Percentiles rank a stretch among this genome's conserved stretches.
Conservation (phyloP, 2,888 invertebrate species). For the Campoplex capitator region DNA sequence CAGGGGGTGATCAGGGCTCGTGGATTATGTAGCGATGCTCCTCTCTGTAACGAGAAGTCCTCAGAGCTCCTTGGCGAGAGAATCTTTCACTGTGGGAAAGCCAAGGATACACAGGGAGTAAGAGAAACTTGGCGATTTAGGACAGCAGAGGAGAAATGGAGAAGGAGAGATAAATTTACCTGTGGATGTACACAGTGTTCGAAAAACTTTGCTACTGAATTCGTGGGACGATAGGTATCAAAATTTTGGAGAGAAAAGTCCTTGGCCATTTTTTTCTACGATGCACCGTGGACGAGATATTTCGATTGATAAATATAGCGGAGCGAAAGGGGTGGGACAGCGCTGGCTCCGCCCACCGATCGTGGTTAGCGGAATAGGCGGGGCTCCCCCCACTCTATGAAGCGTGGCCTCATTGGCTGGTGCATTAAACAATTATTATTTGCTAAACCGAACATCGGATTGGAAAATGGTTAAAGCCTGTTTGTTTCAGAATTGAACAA, state of each 20-base stretch:
- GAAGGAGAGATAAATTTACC: not conserved
- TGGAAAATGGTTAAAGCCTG: too few species aligned
- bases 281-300: not conserved
- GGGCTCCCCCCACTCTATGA: too few species aligned
- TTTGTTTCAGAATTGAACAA: too few species aligned
- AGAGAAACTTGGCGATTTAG: constrained; percentile 40
- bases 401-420: too few species aligned
- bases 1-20: constrained; percentile 36
- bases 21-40: constrained; percentile 39
- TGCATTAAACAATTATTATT: too few species aligned
- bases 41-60: constrained; percentile 18
- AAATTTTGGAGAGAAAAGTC: not conserved
- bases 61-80: constrained; percentile 39
- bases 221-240: not conserved
- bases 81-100: constrained; percentile 11
- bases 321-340: not conserved
- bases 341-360: not conserved
- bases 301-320: too few species aligned
- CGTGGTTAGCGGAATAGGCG: not conserved
- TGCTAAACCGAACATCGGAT: too few species aligned
- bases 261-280: not conserved
- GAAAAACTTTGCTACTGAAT: not conserved
- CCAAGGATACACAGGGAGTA: constrained; percentile 8
- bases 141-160: constrained; percentile 8
- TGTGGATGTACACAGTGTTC: not conserved